phyloP scores from a whole-genome alignment of 2,888 invertebrate species.

The Tipula lateralis region DNA sequence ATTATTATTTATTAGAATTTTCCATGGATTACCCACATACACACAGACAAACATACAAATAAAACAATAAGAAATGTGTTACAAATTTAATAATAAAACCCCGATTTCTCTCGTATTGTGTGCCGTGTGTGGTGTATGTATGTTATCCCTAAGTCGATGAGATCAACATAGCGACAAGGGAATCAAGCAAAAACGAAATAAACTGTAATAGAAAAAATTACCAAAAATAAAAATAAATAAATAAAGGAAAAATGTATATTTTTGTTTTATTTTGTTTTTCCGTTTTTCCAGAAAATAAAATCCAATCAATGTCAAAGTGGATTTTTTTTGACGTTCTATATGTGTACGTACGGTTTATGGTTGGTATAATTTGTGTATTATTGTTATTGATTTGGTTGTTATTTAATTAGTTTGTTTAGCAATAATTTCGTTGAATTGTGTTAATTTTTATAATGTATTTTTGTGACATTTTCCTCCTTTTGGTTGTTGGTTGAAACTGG shows the following conservation, averaged over 20 bases:
- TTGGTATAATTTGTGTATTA: background rate
- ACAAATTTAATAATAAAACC: background rate
- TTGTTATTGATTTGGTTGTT: background rate
- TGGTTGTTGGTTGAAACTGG: background rate
- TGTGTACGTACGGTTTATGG: background rate
- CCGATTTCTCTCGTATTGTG: background rate
- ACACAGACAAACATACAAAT: background rate
- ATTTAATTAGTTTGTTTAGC: background rate
- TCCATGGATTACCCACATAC: background rate
- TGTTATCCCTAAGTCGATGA: constrained; percentile 1
- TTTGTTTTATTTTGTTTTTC: background rate
- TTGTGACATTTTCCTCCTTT: background rate
- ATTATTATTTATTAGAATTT: background rate
- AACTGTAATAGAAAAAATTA: constrained; percentile 24
- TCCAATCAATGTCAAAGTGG: constrained; percentile 19
- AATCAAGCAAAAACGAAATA: constrained; percentile 7
- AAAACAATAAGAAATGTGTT: background rate
- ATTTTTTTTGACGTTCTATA: background rate
- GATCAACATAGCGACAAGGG: constrained; percentile 24
- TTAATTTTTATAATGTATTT: background rate
- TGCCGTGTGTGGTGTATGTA: background rate
- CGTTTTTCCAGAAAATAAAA: background rate
- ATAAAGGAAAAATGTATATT: background rate
- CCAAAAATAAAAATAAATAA: background rate
- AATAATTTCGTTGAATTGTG: background rate